These are phyloP conservation scores for Cyprinodon variegatus DNA, from an alignment of 2,113 vertebrate genomes.

Conservation along the genomic window DNA sequence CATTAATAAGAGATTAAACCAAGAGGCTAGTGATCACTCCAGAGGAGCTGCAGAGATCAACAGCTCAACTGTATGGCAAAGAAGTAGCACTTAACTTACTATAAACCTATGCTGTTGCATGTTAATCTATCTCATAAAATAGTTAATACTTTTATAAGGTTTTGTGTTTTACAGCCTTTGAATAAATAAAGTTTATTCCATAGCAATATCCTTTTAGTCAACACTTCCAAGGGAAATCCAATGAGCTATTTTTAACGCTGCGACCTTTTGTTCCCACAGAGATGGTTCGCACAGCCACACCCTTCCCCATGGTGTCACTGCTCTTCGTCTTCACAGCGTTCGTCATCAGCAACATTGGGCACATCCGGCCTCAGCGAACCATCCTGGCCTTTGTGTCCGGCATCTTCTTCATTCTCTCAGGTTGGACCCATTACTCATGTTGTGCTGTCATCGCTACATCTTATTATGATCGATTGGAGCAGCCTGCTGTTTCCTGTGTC, in stretches of 20 bases:
- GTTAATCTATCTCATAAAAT: background rate
- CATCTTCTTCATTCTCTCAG: conserved; percentile 98
- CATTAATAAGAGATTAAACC: too few relatives aligned
- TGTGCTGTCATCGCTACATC: conserved; percentile 9
- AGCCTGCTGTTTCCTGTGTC: conserved; percentile 39
- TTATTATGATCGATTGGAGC: conserved; percentile 44
- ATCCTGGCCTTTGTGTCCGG: conserved; percentile 97
- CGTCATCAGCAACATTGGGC: conserved; percentile 95
- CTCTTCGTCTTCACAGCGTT: conserved; percentile 98
- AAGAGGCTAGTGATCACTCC: background rate
- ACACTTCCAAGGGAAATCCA: conserved; percentile 14
- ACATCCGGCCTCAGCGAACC: conserved; percentile 94
- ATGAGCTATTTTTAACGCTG: conserved; percentile 18
- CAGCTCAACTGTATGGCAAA: background rate
- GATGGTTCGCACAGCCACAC: conserved; percentile 96
- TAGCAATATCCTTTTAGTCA: background rate
- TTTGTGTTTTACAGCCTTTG: background rate
- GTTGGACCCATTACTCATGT: conserved; percentile 70
- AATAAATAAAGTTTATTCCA: background rate
- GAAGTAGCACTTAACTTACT: background rate
- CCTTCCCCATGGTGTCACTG: conserved; percentile 95
- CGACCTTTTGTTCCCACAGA: conserved; percentile 75
- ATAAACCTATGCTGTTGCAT: background rate
- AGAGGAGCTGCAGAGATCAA: background rate
- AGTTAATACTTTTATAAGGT: background rate